phyloP scores from a whole-genome alignment of 2,113 vertebrate genomes.

The Cryptomyrus ogoouensis region DNA sequence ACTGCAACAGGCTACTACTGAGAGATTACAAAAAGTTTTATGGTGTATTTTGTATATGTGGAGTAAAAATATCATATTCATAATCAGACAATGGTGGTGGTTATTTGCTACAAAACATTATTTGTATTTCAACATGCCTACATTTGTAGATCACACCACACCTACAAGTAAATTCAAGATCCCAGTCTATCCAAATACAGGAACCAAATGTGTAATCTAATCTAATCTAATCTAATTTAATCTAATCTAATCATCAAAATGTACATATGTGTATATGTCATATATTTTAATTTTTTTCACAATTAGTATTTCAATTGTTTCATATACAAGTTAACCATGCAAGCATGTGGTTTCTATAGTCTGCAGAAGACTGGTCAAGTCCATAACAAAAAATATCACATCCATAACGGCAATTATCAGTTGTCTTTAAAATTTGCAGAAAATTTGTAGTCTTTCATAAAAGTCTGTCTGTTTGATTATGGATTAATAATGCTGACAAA shows the following conservation, averaged over 20 bases:
- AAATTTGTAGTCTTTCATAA: background rate
- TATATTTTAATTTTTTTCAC: background rate
- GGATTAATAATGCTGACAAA: background rate
- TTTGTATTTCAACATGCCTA: too few relatives aligned
- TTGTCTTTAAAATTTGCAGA: background rate
- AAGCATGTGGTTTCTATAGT: background rate
- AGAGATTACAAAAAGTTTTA: background rate
- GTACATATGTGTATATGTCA: background rate
- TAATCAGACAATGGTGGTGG: background rate
- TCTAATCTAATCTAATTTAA: too few relatives aligned
- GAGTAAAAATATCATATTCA: background rate
- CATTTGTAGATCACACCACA: too few relatives aligned
- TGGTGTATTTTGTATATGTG: background rate
- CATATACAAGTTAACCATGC: background rate
- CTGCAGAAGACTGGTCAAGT: background rate
- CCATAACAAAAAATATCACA: background rate
- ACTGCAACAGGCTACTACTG: background rate
- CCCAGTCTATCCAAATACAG: too few relatives aligned
- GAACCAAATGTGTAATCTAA: too few relatives aligned
- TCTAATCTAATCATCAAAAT: background rate
- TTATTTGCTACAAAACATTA: background rate
- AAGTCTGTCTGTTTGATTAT: background rate
- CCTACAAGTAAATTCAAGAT: too few relatives aligned
- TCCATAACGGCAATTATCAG: background rate
- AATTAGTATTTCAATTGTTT: background rate